These are phyloP conservation scores for Daubentonia madagascariensis DNA, from an alignment of 2,113 vertebrate species.

Conservation along the genomic window DNA sequence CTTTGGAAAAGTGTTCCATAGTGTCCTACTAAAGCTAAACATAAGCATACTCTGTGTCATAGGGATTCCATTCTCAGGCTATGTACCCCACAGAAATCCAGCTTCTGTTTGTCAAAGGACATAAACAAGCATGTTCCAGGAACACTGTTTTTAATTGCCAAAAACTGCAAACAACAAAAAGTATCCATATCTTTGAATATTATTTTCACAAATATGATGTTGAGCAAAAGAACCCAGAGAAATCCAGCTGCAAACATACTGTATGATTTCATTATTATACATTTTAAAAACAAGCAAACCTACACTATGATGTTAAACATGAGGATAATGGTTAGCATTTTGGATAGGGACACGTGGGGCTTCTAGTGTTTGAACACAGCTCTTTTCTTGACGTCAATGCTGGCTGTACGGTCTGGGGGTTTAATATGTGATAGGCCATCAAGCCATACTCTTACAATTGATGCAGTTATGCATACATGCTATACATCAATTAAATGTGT, in stretches of 20 bases:
- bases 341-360: no score
- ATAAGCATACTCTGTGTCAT: not conserved
- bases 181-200: not conserved
- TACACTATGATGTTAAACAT: no score
- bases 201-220: not conserved
- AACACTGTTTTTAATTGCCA: not conserved
- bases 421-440: not conserved
- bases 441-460: no score
- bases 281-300: not conserved
- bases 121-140: not conserved
- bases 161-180: not conserved
- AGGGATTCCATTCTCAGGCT: not conserved
- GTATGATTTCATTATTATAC: not conserved
- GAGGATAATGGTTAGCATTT: not conserved
- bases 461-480: not conserved
- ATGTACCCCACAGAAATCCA: not conserved
- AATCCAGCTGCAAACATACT: not conserved
- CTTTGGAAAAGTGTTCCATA: not conserved
- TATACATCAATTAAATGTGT: not conserved
- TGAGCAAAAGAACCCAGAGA: not conserved
- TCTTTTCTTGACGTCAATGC: not conserved
- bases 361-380: not conserved
- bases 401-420: no score
- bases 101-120: not conserved
- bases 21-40: not conserved